phyloP scores from a whole-genome alignment of 2,888 invertebrate species.

The Monopis laevigella region DNA sequence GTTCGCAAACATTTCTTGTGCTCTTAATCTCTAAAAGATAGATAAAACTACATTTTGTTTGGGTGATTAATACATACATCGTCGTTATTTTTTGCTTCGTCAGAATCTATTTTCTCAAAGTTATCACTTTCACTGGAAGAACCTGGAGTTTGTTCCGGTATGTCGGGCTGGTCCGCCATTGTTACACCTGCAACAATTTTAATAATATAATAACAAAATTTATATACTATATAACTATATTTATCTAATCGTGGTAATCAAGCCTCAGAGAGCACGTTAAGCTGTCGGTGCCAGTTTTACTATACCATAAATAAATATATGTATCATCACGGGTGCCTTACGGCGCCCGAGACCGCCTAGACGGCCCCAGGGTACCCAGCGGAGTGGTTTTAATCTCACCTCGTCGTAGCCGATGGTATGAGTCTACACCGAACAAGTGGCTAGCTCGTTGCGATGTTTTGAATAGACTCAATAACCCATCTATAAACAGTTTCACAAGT shows the following conservation, averaged over 20 bases:
- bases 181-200: constrained; percentile 12
- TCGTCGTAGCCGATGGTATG: no score
- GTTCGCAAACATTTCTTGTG: no score
- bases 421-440: no score
- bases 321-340: not conserved
- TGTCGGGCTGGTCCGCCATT: constrained; percentile 35
- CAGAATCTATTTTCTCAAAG: constrained; percentile 55
- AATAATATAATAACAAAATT: not conserved
- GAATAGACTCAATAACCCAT: no score
- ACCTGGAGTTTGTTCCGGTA: constrained; percentile 34
- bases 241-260: not conserved
- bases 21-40: no score
- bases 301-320: not conserved
- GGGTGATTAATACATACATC: no score
- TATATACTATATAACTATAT: not conserved
- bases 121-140: constrained; percentile 60
- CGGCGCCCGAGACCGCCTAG: no score
- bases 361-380: no score
- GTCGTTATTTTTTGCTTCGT: constrained; percentile 31
- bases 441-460: no score
- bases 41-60: no score
- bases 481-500: no score
- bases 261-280: not conserved
- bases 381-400: no score
- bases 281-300: not conserved